phyloP scores from a whole-genome alignment of 2,797 vertebrate genomes.

The Tadarida brasiliensis region DNA sequence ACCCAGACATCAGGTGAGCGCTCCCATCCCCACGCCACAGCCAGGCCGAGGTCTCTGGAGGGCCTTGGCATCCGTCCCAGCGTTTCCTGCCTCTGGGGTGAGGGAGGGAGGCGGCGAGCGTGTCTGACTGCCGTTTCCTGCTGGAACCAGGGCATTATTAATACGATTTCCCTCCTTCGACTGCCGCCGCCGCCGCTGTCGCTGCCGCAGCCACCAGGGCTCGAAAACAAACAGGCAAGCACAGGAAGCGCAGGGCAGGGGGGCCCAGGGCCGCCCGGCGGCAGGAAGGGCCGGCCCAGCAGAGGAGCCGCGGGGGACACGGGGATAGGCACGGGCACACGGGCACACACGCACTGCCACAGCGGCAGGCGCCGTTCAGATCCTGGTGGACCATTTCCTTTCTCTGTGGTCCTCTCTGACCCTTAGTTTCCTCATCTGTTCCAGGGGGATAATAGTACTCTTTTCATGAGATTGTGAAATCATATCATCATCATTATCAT shows the following conservation, averaged over 20 bases:
- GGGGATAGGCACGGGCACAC: conserved; percentile 47
- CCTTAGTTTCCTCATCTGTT: conserved; percentile 1
- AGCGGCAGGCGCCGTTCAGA: not conserved
- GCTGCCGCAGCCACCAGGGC: conserved; percentile 57
- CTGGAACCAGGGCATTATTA: conserved; percentile 75
- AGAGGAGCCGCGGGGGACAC: conserved; percentile 53
- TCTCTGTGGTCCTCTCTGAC: not conserved
- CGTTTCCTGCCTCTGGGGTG: conserved; percentile 71
- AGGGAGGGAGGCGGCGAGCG: conserved; percentile 74
- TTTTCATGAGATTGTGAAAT: not conserved
- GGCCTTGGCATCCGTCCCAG: conserved; percentile 62
- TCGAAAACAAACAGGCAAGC: conserved; percentile 79
- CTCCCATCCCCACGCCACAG: not conserved
- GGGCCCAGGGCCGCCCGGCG: conserved; percentile 39
- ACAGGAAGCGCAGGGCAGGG: conserved; percentile 78
- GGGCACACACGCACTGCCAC: conserved; percentile 33
- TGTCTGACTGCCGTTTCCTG: conserved; percentile 84
- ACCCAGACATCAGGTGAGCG: conserved; percentile 94
- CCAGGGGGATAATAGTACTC: not conserved
- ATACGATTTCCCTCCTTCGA: conserved; percentile 79
- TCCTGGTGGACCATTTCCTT: conserved; percentile 13
- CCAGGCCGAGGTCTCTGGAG: not conserved
- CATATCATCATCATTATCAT: not conserved
- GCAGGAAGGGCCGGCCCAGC: conserved; percentile 76
- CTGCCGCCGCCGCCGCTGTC: conserved; percentile 27